Base-by-base conservation (phyloP, 2,113 vertebrate genomes). In the Genyomyrus donnyi region DNA sequence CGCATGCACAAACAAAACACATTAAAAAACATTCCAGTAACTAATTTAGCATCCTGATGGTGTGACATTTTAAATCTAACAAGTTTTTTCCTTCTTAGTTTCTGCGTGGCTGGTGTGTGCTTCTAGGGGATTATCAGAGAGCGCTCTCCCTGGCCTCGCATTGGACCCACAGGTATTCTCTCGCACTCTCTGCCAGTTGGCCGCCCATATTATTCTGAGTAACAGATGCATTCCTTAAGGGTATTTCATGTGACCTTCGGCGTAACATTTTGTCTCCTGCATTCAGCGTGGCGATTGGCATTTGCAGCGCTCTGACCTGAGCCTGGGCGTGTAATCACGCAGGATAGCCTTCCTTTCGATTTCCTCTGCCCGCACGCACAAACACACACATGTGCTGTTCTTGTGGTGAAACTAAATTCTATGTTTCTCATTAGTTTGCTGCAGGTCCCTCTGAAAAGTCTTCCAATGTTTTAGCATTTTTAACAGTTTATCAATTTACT, bases 151-250 rank as follows among this genome's bases (percentile, higher is more conserved):
- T 45, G 35, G 21, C 53, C 56, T 15, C 24, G 49, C n/a, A 50
- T 39, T 42, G 84, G 42, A 88, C 89, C 48, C 85, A 87, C 66
- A 74, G 89, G 89, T 87, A 88, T 88, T 90, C 66, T 77, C 49
- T n/a, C 35, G 10, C 35, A 46, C 70, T 19, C 35, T n/a, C 49
- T 90, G 90, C 90, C 90, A 90, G 53, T 74, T 90, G 87, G 87
- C 87, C 70, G 58, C 5, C 87, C 70, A 49, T 42, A 58, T 88
- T 84, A 62, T 80, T 84, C 90, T 56, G 62, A 88, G 90, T 88
- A 90, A 90, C 90, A 90, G 90, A 90, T 90, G 90, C 87, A 84
- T 88, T 90, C 90, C 90, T 90, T 90, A 83, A 90, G 90, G 90
- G 90, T 90, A 88, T 90, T 88, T 90, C 90, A 46, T 53, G 49